phyloP scores from a whole-genome alignment of 2,113 vertebrate species.

The Gnathonemus echidnorhynchus region DNA sequence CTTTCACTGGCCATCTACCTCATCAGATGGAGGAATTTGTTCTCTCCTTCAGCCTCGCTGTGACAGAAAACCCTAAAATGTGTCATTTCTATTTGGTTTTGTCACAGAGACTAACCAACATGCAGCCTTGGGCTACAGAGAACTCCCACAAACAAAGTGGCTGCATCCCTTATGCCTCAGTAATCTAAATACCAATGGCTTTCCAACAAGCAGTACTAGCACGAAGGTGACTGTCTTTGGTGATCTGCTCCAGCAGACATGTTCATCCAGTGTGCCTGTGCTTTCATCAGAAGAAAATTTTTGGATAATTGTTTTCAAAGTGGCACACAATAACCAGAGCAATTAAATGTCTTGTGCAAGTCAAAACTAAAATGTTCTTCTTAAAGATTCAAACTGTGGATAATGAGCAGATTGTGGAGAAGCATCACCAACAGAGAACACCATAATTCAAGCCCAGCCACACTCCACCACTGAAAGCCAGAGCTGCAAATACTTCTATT shows the following conservation, averaged over 20 bases:
- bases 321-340: background rate
- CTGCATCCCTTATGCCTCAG: background rate
- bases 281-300: background rate
- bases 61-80: background rate
- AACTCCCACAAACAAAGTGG: background rate
- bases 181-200: background rate
- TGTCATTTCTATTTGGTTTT: background rate
- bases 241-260: background rate
- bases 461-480: background rate
- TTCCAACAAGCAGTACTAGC: background rate
- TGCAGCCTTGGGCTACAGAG: background rate
- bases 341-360: background rate
- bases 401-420: background rate
- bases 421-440: background rate
- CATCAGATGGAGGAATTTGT: background rate
- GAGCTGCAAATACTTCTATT: background rate
- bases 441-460: background rate
- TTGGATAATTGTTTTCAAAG: background rate
- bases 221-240: background rate
- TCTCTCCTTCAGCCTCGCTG: background rate
- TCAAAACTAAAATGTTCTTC: background rate
- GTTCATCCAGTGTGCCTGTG: background rate
- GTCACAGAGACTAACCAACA: background rate
- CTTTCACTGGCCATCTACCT: background rate
- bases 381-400: background rate